Percentiles rank a stretch among this genome's conserved stretches.
phyloP scores from a whole-genome alignment of 2,797 vertebrate species.

The Melopsittacus undulatus region DNA sequence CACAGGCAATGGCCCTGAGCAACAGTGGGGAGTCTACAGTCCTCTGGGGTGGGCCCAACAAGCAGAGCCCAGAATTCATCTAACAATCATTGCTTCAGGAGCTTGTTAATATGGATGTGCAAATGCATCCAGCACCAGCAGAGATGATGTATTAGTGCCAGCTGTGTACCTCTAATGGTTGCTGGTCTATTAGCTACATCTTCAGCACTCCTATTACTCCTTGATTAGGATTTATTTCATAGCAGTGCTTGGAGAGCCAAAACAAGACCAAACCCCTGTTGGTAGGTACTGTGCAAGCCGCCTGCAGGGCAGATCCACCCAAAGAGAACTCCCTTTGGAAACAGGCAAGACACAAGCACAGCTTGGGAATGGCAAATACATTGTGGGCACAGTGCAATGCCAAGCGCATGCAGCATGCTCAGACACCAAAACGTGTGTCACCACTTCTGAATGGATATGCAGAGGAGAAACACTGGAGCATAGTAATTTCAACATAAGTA shows the following conservation, averaged over 20 bases:
- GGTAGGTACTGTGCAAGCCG: background rate
- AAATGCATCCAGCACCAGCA: background rate
- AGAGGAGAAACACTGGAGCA: background rate
- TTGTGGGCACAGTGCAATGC: fast-evolving
- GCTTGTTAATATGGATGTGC: background rate
- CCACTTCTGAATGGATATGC: fast-evolving
- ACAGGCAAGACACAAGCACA: fast-evolving
- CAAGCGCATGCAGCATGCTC: fast-evolving
- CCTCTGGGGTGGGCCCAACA: fast-evolving
- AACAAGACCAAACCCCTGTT: background rate
- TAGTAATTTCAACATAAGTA: background rate
- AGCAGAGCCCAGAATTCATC: background rate
- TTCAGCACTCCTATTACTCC: background rate
- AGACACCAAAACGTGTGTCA: background rate
- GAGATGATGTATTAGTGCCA: background rate
- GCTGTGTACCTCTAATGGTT: background rate
- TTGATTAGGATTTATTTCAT: background rate
- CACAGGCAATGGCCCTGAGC: background rate
- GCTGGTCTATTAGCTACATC: background rate
- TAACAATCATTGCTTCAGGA: background rate
- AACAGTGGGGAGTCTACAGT: background rate
- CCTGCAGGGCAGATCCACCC: background rate
- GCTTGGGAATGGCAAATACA: fast-evolving
- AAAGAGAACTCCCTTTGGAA: background rate
- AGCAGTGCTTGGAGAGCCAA: background rate